phyloP scores from a whole-genome alignment of 2,113 vertebrate species.

The Microcebus ravelobensis region DNA sequence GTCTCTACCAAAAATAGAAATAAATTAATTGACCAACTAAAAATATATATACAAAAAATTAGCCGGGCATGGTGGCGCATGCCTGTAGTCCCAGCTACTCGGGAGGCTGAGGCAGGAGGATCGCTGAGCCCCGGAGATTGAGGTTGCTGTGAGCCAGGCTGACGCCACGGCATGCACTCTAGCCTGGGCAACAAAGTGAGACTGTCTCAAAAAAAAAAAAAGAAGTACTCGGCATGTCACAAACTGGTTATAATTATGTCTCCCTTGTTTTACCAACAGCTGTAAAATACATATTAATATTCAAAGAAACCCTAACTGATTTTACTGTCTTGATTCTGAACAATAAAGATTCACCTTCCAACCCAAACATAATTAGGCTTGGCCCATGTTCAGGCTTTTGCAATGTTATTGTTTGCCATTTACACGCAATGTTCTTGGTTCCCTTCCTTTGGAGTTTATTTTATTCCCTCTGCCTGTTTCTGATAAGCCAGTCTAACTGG shows the following conservation, averaged over 20 bases:
- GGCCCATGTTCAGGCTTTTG: conserved; percentile 83
- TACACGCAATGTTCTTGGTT: conserved; percentile 81
- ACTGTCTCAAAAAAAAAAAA: too few species aligned
- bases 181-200: too few species aligned
- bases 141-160: too few species aligned
- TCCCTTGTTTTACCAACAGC: conserved; percentile 55
- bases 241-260: not conserved
- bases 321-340: conserved; percentile 79
- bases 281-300: conserved; percentile 78
- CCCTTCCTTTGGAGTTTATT: conserved; percentile 89
- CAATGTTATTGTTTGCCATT: conserved; percentile 71
- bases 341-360: conserved; percentile 81
- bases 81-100: too few species aligned
- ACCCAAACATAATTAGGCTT: conserved; percentile 84
- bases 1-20: too few species aligned
- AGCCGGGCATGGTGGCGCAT: too few species aligned
- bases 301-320: conserved; percentile 72
- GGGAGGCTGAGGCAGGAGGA: too few species aligned
- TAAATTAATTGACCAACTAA: too few species aligned
- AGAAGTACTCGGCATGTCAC: conserved; percentile 32
- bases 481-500: conserved; percentile 87
- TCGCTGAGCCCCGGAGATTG: too few species aligned
- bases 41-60: too few species aligned
- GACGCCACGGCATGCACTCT: too few species aligned
- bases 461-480: conserved; percentile 83